Evolutionary conservation across 2,797 vertebrate species (phyloP).

Genomic region (Miichthys miiuy): DNA sequence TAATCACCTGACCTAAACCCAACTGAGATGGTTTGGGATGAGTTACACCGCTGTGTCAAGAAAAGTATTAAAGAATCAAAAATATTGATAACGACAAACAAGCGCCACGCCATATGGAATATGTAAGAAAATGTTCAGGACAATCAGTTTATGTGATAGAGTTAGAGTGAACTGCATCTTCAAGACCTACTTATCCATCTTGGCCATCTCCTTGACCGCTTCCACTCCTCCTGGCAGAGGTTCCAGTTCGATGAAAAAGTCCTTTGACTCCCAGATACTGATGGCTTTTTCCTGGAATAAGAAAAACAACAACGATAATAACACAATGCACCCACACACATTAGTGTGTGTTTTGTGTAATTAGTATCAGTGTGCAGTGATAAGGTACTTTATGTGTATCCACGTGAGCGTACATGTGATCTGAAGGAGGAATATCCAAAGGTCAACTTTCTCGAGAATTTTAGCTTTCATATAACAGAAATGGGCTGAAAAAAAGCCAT

Average conservation of each 20-base stretch:
- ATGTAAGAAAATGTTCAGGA: too few relatives aligned
- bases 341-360: too few relatives aligned
- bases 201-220: constrained; percentile 94
- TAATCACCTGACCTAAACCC: too few relatives aligned
- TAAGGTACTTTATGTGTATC: not conserved
- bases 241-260: constrained; percentile 94
- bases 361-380: not conserved
- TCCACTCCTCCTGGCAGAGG: constrained; percentile 93
- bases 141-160: not conserved
- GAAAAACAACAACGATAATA: not conserved
- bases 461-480: not conserved
- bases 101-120: too few relatives aligned
- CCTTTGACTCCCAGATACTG: constrained; percentile 96
- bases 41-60: too few relatives aligned
- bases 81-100: too few relatives aligned
- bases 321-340: not conserved
- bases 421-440: not conserved
- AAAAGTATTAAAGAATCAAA: too few relatives aligned
- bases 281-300: constrained; percentile 91
- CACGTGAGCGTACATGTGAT: not conserved
- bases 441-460: not conserved
- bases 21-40: too few relatives aligned
- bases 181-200: constrained; percentile 89
- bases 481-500: not conserved
- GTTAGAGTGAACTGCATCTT: constrained; percentile 1